Evolutionary conservation across 2,113 vertebrate species (phyloP).

Genomic region (Cottus gobio): DNA sequence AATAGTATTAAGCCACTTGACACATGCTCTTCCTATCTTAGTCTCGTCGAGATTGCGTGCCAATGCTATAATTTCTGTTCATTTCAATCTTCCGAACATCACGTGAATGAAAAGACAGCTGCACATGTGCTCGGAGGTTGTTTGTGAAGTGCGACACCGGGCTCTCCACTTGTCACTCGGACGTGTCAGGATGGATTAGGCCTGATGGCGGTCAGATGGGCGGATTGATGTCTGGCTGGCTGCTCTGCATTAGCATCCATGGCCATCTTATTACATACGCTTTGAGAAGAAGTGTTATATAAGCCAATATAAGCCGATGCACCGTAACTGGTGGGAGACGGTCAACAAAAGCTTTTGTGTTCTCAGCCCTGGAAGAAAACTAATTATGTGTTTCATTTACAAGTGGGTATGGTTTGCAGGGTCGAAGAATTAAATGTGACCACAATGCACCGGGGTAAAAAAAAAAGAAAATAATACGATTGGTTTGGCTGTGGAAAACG

Average conservation of each 20-base stretch:
- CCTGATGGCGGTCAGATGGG: slow-evolving; percentile 63
- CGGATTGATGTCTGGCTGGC: slow-evolving; percentile 45
- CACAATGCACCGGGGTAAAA: slow-evolving; percentile 70
- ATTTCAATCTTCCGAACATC: not conserved
- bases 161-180: slow-evolving; percentile 32
- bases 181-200: slow-evolving; percentile 68
- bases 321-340: slow-evolving; percentile 20
- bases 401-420: slow-evolving; percentile 57
- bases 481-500: slow-evolving; percentile 67
- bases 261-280: slow-evolving; percentile 23
- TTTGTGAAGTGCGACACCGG: slow-evolving; percentile 42
- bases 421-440: slow-evolving; percentile 57
- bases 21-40: not conserved
- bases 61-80: not conserved
- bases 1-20: not conserved
- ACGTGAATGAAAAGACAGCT: not conserved
- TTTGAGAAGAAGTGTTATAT: slow-evolving; percentile 46
- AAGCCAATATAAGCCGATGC: slow-evolving; percentile 16
- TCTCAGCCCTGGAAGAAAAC: slow-evolving; percentile 65
- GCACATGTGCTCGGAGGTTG: slow-evolving; percentile 25
- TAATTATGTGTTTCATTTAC: slow-evolving; percentile 77
- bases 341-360: slow-evolving; percentile 71
- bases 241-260: slow-evolving; percentile 52
- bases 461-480: slow-evolving; percentile 71
- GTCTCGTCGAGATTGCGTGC: not conserved